Base-by-base conservation (phyloP, 2,888 invertebrate genomes). In the Allolobophora icterica region DNA sequence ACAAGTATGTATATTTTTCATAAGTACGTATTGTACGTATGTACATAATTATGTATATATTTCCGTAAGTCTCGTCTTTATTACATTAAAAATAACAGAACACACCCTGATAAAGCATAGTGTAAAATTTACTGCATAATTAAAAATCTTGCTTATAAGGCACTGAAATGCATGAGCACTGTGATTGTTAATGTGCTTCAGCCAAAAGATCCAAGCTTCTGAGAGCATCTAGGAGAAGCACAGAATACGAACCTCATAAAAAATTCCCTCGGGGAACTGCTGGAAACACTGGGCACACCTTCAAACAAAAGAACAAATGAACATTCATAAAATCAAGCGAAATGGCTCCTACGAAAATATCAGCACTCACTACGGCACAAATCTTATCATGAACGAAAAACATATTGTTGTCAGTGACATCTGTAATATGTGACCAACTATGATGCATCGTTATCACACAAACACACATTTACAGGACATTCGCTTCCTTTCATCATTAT, bases 251-350 rank as follows among this genome's bases (percentile, higher is more conserved):
- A 96, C 96, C 95, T 99, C 99, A 95, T 99, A 99, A 95, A 99
- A 99, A 90, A 98, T 97, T 95, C 92, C 92, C 84, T 99, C 99
- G 92, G 98, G 98, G 95, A 99, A 99, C 89, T 98, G 97, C 92
- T 99, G 97, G 96, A 99, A 99, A 95, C 99, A 99, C 96, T 99
- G 99, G 1, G 99, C 99, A 96, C 99, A 99, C 40, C 99, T 96
- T 94, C 34, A 95, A 93, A 91, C 58, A 90, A 87, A 94, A 91
- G 84, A 92, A 40, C 91, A 33, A 58, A 33, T 87, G 35, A 34
- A 90, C n/a, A 45, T 42, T 52, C 38, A 83, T 33, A 19, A 40
- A 91, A 71, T 19, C 13, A 71, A 84, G 35, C 33, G 34, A 35
- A 90, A 89, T 52, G 42, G 90, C 45, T 33, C n/a, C 58, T 35